A percentile compares a stretch with the other conserved stretches of the same genome.
Evolutionary conservation across 2,797 vertebrate genomes (phyloP).

Genomic region (Pteronotus mesoamericanus): DNA sequence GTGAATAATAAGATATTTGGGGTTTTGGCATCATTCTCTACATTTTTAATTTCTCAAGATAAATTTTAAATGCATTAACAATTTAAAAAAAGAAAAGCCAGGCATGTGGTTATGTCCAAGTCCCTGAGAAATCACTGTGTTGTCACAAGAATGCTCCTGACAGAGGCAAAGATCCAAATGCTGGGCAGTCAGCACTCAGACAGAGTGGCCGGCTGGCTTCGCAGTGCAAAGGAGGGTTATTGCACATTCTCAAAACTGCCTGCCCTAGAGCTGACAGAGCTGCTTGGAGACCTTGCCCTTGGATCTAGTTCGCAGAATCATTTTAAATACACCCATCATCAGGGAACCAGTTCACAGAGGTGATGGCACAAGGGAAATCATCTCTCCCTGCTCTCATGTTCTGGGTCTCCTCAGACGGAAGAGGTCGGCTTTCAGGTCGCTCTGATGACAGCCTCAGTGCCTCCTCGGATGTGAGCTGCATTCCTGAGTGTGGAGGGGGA

Average conservation of each 20-base stretch:
- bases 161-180: not conserved
- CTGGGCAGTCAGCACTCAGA: not conserved
- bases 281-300: not conserved
- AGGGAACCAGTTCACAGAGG: conserved; percentile 55
- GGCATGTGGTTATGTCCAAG: not conserved
- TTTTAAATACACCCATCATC: conserved; percentile 39
- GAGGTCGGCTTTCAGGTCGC: conserved; percentile 48
- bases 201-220: not conserved
- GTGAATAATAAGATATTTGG: not conserved
- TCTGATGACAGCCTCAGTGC: conserved; percentile 32
- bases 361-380: conserved; percentile 49
- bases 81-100: not conserved
- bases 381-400: conserved; percentile 44
- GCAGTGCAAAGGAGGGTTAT: not conserved
- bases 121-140: not conserved
- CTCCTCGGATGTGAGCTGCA: conserved; percentile 16
- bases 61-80: not conserved
- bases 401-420: conserved; percentile 48
- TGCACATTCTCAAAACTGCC: not conserved
- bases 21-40: not conserved
- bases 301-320: not conserved
- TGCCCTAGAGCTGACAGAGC: not conserved
- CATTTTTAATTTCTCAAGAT: not conserved
- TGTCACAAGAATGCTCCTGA: not conserved
- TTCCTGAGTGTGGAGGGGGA: not conserved